phyloP scores from a whole-genome alignment of 2,797 vertebrate species.

The Parauchenoglanis punctatus region DNA sequence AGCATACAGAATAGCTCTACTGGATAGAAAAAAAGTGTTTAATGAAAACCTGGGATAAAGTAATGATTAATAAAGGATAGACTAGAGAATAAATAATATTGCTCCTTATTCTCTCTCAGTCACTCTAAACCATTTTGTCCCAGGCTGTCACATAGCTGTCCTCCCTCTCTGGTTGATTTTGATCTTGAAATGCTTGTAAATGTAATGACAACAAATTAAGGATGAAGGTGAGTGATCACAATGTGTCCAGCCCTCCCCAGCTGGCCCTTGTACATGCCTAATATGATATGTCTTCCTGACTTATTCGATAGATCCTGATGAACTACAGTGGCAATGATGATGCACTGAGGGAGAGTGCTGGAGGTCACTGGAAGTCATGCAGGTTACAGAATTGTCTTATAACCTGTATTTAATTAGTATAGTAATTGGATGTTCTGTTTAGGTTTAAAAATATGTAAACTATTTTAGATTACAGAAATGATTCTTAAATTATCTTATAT shows the following conservation, averaged over 20 bases:
- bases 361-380: constrained; percentile 23
- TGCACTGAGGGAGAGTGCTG: constrained; percentile 18
- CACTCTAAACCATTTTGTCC: constrained; percentile 40
- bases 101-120: constrained; percentile 36
- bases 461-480: not conserved
- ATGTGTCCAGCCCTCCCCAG: constrained; percentile 66
- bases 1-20: constrained; percentile 26
- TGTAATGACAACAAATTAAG: constrained; percentile 70
- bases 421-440: not conserved
- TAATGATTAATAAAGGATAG: constrained; percentile 29
- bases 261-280: constrained; percentile 66
- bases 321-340: constrained; percentile 28
- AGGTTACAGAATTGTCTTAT: not conserved
- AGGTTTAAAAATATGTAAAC: not conserved
- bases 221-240: constrained; percentile 70
- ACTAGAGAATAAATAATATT: constrained; percentile 30
- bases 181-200: constrained; percentile 67
- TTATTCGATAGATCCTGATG: constrained; percentile 45
- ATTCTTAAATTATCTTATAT: not conserved
- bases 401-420: not conserved
- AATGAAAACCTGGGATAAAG: constrained; percentile 37
- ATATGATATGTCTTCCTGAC: constrained; percentile 68
- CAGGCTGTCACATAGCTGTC: constrained; percentile 53
- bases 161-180: constrained; percentile 60
- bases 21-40: constrained; percentile 15